Evolutionary conservation across 1,140 invertebrate genomes (phyloP), one percentile per base, ranked within the genome.

Genomic region (Maconellicoccus hirsutus): DNA sequence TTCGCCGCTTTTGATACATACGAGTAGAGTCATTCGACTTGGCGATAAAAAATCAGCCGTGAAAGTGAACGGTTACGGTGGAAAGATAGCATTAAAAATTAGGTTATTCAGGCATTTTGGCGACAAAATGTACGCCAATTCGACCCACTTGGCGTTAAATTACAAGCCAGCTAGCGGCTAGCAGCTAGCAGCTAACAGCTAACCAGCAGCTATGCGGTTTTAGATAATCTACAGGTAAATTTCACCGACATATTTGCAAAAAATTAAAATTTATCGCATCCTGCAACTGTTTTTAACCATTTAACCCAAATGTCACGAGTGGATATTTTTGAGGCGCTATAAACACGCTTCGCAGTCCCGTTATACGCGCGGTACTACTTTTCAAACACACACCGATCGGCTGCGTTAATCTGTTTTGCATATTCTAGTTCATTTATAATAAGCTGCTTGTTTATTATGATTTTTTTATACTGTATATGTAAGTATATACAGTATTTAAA

Each of bases 181-280:
- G n/a, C n/a, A n/a, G n/a, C n/a, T n/a, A n/a, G n/a, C n/a, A n/a
- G n/a, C n/a, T n/a, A n/a, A n/a, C n/a, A n/a, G n/a, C n/a, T n/a
- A n/a, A n/a, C n/a, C n/a, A n/a, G n/a, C n/a, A n/a, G n/a, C n/a
- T n/a, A n/a, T n/a, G n/a, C n/a, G n/a, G n/a, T n/a, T n/a, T n/a
- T n/a, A n/a, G n/a, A n/a, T n/a, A n/a, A 33, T 33, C 3, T 33
- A 33, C 29, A 12, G 3, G 29, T 33, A 52, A 52, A 52, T 52
- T 52, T 52, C 42, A 52, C 42, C n/a, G 42, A 52, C 42, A 52
- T 52, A 52, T 52, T 52, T 52, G 42, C 42, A 52, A 52, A 52
- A 38, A 52, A 52, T 52, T 52, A 52, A 16, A 52, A 52, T 52
- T 52, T 19, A 52, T 16, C 42, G 42, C 16, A 52, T 52, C 42